Evolutionary conservation across 2,113 vertebrate species (phyloP).

Genomic region (Lipotes vexillifer): DNA sequence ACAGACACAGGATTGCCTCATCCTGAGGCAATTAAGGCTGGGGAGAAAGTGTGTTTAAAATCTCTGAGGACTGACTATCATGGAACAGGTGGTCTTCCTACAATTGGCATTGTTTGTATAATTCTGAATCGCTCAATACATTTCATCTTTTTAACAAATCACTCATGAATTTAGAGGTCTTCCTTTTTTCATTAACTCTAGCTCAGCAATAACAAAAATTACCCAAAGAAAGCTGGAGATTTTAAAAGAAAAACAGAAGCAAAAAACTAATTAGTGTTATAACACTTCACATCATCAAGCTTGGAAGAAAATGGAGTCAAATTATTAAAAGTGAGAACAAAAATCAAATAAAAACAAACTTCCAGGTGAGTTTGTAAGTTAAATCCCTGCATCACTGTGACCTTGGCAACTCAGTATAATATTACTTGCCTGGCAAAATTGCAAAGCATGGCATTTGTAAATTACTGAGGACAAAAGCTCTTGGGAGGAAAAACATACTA

Average conservation of each 20-base stretch:
- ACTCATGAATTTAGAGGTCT: constrained; percentile 48
- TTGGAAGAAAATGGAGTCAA: neutral
- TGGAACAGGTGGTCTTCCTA: constrained; percentile 82
- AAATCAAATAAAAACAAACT: neutral
- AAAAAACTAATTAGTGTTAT: neutral
- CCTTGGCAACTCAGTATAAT: neutral
- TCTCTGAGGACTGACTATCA: constrained; percentile 78
- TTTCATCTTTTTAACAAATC: constrained; percentile 64
- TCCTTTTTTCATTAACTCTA: neutral
- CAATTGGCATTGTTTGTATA: constrained; percentile 72
- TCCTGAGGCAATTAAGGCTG: constrained; percentile 84
- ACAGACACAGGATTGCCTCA: constrained; percentile 85
- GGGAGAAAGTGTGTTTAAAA: constrained; percentile 80
- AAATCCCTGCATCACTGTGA: neutral
- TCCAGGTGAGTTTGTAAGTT: neutral
- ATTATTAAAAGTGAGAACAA: neutral
- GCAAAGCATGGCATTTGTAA: neutral
- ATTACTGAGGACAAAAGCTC: neutral
- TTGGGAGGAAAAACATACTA: neutral
- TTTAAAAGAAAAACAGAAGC: constrained; percentile 7
- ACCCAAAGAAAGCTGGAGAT: neutral
- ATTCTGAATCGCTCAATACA: constrained; percentile 67
- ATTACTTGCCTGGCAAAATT: neutral
- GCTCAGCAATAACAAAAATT: neutral
- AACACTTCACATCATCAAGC: neutral